Evolutionary conservation across 2,888 invertebrate genomes (phyloP).

Genomic region (Meteorus cinctellus): DNA sequence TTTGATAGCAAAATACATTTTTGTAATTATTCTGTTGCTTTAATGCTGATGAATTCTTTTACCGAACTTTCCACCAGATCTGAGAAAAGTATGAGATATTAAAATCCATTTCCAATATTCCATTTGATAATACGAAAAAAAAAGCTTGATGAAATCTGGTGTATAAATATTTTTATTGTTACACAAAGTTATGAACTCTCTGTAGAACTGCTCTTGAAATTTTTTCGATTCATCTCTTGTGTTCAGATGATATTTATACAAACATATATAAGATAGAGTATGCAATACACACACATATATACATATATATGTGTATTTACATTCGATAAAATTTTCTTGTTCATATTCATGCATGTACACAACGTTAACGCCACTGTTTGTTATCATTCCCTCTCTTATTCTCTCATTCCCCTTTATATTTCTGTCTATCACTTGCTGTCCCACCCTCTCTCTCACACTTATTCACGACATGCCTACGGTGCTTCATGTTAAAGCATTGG

Average conservation of each 20-base stretch:
- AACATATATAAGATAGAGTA: not conserved
- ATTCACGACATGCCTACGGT: slow-evolving; percentile 2
- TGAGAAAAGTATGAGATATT: too few species aligned
- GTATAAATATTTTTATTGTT: slow-evolving; percentile 13
- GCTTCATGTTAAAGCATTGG: slow-evolving; percentile 37
- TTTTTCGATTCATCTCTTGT: not conserved
- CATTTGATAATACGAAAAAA: too few species aligned
- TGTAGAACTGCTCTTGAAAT: not conserved
- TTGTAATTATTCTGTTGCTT: too few species aligned
- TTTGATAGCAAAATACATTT: too few species aligned
- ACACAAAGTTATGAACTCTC: not conserved
- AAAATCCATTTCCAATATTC: too few species aligned
- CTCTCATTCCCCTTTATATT: slow-evolving; percentile 2
- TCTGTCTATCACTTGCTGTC: slow-evolving; percentile 11
- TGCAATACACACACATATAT: not conserved
- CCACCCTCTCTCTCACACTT: slow-evolving; percentile 4
- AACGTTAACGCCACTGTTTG: slow-evolving; percentile 35
- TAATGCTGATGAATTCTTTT: too few species aligned
- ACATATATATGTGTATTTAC: not conserved
- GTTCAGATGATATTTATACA: not conserved
- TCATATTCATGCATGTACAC: slow-evolving; percentile 34
- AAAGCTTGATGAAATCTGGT: too few species aligned
- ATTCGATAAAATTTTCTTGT: slow-evolving; percentile 28
- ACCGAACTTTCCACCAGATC: too few species aligned
- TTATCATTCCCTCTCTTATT: slow-evolving; percentile 19